phyloP scores from a whole-genome alignment of 2,113 vertebrate species.

The Eonycteris spelaea region DNA sequence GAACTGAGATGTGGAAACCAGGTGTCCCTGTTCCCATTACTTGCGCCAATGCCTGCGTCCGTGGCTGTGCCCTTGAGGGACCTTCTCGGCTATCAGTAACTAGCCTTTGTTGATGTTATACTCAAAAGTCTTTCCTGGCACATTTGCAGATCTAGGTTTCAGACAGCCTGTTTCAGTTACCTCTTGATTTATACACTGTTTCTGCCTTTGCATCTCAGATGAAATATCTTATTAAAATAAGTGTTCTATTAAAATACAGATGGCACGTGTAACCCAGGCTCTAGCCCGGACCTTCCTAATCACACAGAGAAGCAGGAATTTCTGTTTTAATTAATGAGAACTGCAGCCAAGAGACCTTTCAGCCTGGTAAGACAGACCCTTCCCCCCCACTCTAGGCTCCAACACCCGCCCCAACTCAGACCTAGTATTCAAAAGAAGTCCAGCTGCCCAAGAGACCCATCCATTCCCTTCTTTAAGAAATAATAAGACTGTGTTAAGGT shows the following conservation, averaged over 20 bases:
- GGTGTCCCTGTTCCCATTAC: neutral
- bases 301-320: neutral
- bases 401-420: neutral
- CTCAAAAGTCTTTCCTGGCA: neutral
- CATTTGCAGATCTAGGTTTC: neutral
- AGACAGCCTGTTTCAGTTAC: neutral
- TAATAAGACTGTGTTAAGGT: neutral
- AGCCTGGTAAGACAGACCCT: neutral
- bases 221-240: slow-evolving; percentile 57
- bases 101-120: slow-evolving; percentile 44
- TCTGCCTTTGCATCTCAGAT: neutral
- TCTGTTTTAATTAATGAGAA: slow-evolving; percentile 31
- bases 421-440: neutral
- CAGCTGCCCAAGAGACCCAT: neutral
- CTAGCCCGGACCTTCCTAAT: rapidly evolving
- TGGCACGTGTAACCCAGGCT: neutral
- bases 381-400: neutral
- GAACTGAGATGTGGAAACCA: neutral
- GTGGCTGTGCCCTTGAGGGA: slow-evolving; percentile 47
- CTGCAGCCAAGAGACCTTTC: neutral
- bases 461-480: neutral
- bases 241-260: slow-evolving; percentile 50
- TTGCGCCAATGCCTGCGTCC: neutral
- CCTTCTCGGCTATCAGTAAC: slow-evolving; percentile 31
- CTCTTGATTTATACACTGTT: neutral